phyloP scores from a whole-genome alignment of 2,797 vertebrate genomes.

The Lateolabrax maculatus region DNA sequence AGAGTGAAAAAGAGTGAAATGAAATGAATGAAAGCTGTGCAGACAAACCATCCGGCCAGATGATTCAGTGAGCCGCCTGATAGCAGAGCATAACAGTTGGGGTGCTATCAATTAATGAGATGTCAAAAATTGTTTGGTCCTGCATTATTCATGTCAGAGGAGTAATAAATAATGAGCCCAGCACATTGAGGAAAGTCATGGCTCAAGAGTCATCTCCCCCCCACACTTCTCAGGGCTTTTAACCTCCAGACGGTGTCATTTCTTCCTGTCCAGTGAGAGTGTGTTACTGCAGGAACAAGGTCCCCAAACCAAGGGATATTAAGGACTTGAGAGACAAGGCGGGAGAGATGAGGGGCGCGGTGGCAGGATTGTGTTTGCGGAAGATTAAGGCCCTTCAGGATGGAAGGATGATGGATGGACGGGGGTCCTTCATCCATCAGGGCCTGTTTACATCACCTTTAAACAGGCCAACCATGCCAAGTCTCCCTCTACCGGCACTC shows the following conservation, averaged over 20 bases:
- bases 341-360: constrained; percentile 61
- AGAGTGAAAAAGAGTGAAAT: too few relatives aligned
- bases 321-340: constrained; percentile 75
- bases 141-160: constrained; percentile 73
- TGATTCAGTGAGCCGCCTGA: constrained; percentile 30
- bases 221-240: constrained; percentile 38
- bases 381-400: constrained; percentile 83
- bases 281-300: constrained; percentile 55
- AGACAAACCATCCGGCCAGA: constrained; percentile 38
- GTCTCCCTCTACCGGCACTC: constrained; percentile 37
- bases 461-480: constrained; percentile 68
- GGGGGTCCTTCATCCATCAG: constrained; percentile 79
- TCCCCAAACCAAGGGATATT: constrained; percentile 69
- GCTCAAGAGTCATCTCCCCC: constrained; percentile 37
- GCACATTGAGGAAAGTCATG: constrained; percentile 53
- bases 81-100: constrained; percentile 32
- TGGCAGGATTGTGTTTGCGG: constrained; percentile 80
- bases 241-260: constrained; percentile 66
- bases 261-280: constrained; percentile 50
- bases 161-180: constrained; percentile 67
- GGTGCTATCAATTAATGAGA: constrained; percentile 78
- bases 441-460: constrained; percentile 80
- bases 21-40: constrained; percentile 29
- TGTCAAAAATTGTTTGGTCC: constrained; percentile 74
- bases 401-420: constrained; percentile 80